Percentiles rank a stretch among this genome's conserved stretches.
Conservation (phyloP, 2,113 vertebrate species). For the Trichechus manatus region DNA sequence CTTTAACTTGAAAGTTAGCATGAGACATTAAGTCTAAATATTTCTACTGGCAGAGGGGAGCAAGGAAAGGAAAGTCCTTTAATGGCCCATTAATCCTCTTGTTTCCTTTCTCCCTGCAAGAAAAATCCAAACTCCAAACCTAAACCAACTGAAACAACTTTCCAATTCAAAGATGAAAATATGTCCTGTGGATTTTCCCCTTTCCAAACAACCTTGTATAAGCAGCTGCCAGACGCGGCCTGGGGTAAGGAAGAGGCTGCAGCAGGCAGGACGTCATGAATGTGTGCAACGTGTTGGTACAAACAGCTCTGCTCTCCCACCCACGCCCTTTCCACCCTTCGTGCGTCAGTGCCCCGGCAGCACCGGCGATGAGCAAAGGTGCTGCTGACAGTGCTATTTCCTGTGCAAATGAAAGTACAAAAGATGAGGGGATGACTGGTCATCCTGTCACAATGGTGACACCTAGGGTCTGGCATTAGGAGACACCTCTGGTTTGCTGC, state of each 20-base stretch:
- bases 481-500: background rate
- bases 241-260: background rate
- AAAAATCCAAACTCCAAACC: background rate
- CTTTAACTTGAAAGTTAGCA: background rate
- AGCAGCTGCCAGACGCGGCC: background rate
- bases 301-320: background rate
- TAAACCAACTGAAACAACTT: background rate
- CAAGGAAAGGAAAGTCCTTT: background rate
- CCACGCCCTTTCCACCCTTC: conserved; percentile 21
- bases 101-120: background rate
- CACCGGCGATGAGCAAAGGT: background rate
- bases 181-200: background rate
- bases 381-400: conserved; percentile 57
- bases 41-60: background rate
- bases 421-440: background rate
- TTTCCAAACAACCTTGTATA: background rate
- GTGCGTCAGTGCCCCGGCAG: conserved; percentile 32
- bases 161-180: background rate
- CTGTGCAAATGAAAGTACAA: conserved; percentile 42
- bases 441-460: conserved; percentile 12
- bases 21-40: background rate
- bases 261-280: background rate
- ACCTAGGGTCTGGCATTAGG: conserved; percentile 30
- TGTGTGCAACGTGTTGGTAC: background rate
- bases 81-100: background rate